A percentile compares a stretch with the other conserved stretches of the same genome.
Conservation (phyloP, 2,797 vertebrate species). For the Hipposideros larvatus region DNA sequence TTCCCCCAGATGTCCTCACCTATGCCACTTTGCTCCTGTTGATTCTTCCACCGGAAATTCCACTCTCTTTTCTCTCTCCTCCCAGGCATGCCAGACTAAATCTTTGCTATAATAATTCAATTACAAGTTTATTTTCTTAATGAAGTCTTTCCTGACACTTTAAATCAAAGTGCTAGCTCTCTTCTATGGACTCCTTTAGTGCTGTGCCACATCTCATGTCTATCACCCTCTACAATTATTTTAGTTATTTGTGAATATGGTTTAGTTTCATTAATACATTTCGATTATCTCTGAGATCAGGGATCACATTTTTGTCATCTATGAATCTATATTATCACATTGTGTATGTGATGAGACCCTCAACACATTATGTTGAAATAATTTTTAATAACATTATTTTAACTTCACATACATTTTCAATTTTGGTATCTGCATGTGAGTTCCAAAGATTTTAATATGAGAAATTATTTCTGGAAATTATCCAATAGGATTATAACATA, state of each 20-base stretch:
- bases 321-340: background rate
- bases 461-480: constrained; percentile 28
- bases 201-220: background rate
- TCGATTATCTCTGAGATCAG: background rate
- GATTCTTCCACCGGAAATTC: background rate
- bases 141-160: background rate
- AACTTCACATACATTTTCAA: background rate
- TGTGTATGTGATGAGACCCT: background rate
- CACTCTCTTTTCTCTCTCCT: background rate
- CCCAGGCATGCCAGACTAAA: background rate
- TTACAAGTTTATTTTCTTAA: background rate
- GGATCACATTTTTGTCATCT: background rate
- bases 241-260: background rate
- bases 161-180: background rate
- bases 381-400: background rate
- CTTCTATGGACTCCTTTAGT: background rate
- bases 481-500: background rate
- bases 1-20: background rate
- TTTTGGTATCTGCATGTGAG: background rate
- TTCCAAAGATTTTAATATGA: background rate
- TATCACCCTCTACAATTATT: background rate
- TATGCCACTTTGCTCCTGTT: background rate
- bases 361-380: constrained; percentile 39
- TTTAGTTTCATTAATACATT: background rate
- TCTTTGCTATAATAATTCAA: background rate